phyloP scores from a whole-genome alignment of 2,888 invertebrate genomes.

The Drosophila recens region DNA sequence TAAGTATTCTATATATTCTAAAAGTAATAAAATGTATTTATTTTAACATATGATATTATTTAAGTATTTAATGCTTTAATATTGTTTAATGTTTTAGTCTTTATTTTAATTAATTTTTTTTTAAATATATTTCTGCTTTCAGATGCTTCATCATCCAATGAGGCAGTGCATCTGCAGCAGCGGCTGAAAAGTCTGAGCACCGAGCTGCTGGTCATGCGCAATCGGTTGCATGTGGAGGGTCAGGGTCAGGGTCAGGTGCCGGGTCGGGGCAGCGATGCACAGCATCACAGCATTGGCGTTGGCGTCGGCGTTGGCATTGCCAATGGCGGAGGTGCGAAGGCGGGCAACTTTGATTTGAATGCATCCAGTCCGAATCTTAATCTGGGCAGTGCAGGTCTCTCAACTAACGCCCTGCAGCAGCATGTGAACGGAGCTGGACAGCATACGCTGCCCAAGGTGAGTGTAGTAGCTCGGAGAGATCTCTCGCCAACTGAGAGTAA shows the following conservation, averaged over 20 bases:
- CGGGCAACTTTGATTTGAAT: slow-evolving; percentile 73
- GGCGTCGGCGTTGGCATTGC: slow-evolving; percentile 30
- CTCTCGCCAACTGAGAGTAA: not conserved
- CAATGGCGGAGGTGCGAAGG: slow-evolving; percentile 46
- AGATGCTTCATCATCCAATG: slow-evolving; percentile 98
- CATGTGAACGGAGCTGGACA: slow-evolving; percentile 64
- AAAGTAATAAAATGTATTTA: no score
- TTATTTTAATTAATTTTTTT: not conserved
- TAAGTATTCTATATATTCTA: no score
- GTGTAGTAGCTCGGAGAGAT: not conserved
- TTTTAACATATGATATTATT: not conserved
- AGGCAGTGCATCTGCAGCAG: slow-evolving; percentile 96
- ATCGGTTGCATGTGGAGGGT: slow-evolving; percentile 92
- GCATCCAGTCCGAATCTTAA: slow-evolving; percentile 81
- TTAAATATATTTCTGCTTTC: slow-evolving; percentile 57
- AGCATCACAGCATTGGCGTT: slow-evolving; percentile 48
- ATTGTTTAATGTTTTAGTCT: no score
- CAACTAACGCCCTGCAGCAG: slow-evolving; percentile 70
- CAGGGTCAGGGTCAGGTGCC: slow-evolving; percentile 79
- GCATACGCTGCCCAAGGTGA: slow-evolving; percentile 64
- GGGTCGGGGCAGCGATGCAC: slow-evolving; percentile 55
- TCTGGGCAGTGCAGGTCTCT: slow-evolving; percentile 51
- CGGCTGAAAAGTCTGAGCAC: slow-evolving; percentile 95
- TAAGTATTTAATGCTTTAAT: no score
- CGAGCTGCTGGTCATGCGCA: slow-evolving; percentile 95